Percentiles rank a stretch among this genome's conserved stretches.
These are phyloP conservation scores for Eueides isabella DNA, from an alignment of 1,140 invertebrate species.

Conservation along the genomic window DNA sequence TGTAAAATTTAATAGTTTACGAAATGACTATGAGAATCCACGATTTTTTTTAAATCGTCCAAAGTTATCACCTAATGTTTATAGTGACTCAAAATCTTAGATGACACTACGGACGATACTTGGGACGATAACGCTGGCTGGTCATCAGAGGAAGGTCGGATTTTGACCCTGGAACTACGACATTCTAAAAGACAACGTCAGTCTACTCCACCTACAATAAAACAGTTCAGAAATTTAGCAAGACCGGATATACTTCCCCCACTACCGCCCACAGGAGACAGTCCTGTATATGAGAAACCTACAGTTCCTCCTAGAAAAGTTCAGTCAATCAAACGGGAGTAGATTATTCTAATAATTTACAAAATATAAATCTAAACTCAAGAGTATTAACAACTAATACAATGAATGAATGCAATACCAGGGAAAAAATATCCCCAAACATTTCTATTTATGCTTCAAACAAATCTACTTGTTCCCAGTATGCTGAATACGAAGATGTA, in stretches of 20 bases:
- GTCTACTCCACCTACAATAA: constrained; percentile 77
- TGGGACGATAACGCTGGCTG: constrained; percentile 63
- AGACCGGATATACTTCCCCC: constrained; percentile 86
- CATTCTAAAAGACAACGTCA: constrained; percentile 87
- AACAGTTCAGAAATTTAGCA: constrained; percentile 71
- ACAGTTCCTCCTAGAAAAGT: constrained; percentile 82
- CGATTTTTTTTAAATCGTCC: constrained; percentile 65
- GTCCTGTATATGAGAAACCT: constrained; percentile 84
- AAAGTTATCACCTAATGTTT: constrained; percentile 53
- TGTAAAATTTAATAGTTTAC: constrained; percentile 85
- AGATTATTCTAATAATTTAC: constrained; percentile 84
- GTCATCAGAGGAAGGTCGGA: constrained; percentile 81
- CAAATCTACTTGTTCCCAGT: constrained; percentile 61
- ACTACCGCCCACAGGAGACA: constrained; percentile 81
- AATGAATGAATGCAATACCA: constrained; percentile 44
- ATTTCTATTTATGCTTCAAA: constrained; percentile 53
- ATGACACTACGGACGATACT: constrained; percentile 49
- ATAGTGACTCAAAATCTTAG: constrained; percentile 54
- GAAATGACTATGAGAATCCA: constrained; percentile 88
- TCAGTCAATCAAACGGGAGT: constrained; percentile 51
- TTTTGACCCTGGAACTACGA: constrained; percentile 85
- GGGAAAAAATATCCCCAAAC: constrained; percentile 38
- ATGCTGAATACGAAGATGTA: constrained; percentile 76
- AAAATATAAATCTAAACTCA: constrained; percentile 83
- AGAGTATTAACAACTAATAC: constrained; percentile 60